Evolutionary conservation across 2,113 vertebrate genomes (phyloP).

Genomic region (Peromyscus leucopus): DNA sequence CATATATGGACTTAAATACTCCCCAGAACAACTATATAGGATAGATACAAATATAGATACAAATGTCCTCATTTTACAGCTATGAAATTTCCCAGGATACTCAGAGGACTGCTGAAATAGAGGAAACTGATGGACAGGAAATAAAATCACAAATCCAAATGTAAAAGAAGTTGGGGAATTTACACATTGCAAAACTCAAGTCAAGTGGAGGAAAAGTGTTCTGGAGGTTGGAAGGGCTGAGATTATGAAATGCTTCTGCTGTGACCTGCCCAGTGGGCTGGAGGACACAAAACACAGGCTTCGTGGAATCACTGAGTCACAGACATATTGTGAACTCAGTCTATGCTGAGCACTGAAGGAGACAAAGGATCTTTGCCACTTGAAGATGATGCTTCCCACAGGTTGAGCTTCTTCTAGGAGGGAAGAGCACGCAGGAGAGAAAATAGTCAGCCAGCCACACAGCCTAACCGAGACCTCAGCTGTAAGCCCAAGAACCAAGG

Average conservation of each 20-base stretch:
- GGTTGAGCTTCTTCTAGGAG: not conserved
- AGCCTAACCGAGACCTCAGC: not conserved
- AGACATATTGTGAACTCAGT: not conserved
- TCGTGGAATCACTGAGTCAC: not conserved
- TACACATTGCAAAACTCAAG: not conserved
- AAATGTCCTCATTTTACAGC: not conserved
- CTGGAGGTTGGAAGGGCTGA: not conserved
- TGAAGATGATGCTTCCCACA: not conserved
- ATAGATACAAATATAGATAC: not conserved
- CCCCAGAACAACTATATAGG: not conserved
- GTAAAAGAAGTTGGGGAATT: not conserved
- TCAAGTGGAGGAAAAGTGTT: not conserved
- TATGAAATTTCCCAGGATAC: not conserved
- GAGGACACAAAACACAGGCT: not conserved
- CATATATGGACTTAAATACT: not conserved
- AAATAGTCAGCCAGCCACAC: rapidly evolving
- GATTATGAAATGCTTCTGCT: not conserved
- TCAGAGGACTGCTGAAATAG: not conserved
- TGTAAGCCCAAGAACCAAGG: not conserved
- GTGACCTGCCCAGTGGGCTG: not conserved
- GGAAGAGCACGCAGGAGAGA: not conserved
- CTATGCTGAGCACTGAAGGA: not conserved
- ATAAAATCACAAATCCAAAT: not conserved
- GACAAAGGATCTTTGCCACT: not conserved
- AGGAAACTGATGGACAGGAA: not conserved